Base-by-base conservation (phyloP, 2,113 vertebrate genomes). In the Dicerorhinus sumatrensis region DNA sequence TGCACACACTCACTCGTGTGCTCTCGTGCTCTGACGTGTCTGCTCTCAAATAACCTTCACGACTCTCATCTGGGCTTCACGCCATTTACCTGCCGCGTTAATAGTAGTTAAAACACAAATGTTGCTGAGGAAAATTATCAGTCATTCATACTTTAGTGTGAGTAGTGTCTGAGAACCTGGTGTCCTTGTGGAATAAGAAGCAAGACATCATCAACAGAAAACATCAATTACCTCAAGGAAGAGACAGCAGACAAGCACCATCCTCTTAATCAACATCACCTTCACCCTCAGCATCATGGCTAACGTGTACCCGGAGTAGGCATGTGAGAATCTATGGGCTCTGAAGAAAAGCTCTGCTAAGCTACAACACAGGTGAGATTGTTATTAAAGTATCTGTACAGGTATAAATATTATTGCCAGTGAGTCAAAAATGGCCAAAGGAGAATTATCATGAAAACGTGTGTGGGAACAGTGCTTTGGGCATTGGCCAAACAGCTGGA, bases 1-100 rank as follows among this genome's bases (percentile, higher is more conserved):
- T 3, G 3, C 42, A 9, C 7, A 23, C 2, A 3, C 20, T 20
- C 5, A 8, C 62, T 67, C 18, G 4, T 1, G 11, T 21, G 2
- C 29, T 46, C 39, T 46, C 1, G 2, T 3, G 4, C 42, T 48
- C 48, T 65, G 3, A 8, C 14, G 20, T 16, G 11, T 14, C 39
- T 39, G 86, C 20, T 84, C 54, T 69, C 33, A 58, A 73, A 33
- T n/a, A 67, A 25, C 65, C 7, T 62, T 67, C 33, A 72, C 0
- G 5, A 20, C 67, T 90, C 31, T 89, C 13, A 56, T 2, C 4
- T n/a, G 3, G 72, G 42, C 14, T 42, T n/a, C 8, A 48, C 27
- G n/a, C 14, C 20, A 58, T 25, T 82, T 62, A 63, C 54, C 39
- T 25, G 18, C 25, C 1, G 5, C 25, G 18, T 83, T 69, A 75